Base-by-base conservation (phyloP, 2,888 invertebrate genomes). In the Tenthredo distinguenda region DNA sequence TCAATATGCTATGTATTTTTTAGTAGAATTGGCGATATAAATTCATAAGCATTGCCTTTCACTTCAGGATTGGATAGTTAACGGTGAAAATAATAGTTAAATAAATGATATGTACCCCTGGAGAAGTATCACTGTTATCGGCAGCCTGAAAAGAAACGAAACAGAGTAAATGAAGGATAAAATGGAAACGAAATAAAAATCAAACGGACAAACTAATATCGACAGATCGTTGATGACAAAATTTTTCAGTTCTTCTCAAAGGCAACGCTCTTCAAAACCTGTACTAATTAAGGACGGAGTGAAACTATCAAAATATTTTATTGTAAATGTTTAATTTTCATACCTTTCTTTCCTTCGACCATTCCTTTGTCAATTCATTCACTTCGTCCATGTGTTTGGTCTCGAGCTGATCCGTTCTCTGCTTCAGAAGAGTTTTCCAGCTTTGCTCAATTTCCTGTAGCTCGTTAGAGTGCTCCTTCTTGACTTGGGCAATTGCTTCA, bases 311-410 rank as follows among this genome's bases (percentile, higher is more conserved):
- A n/a, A 72, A 43, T 21, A 21, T 40, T 15, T 18, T 6, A 55
- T 31, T 77, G 77, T 26, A 34, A 77, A 50, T 55, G 31, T 50
- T 47, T 0, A n/a, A 34, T n/a, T 0, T 55, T 31, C 21, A 34
- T 86, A 94, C 94, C 90, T 91, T 92, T 88, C 93, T 90, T 88
- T 94, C 93, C 71, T 90, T 91, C 81, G 91, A 90, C 94, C 94
- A 94, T 87, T 94, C 94, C 72, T 90, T 92, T 68, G 91, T 93
- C 82, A 93, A 89, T 88, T 91, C 92, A 82, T 88, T 90, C 55
- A 93, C 87, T 85, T 92, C 92, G 43, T 91, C 89, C 40, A 91
- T 91, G 47, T 93, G 91, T 85, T 92, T 91, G 4, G 87, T 87
- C 86, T 91, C 91, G 15, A 93, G 82, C 15, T 91, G 90, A 21